Evolutionary conservation across 2,888 invertebrate species (phyloP), one percentile per base, ranked within the genome.

Genomic region (Chrysolina americana): DNA sequence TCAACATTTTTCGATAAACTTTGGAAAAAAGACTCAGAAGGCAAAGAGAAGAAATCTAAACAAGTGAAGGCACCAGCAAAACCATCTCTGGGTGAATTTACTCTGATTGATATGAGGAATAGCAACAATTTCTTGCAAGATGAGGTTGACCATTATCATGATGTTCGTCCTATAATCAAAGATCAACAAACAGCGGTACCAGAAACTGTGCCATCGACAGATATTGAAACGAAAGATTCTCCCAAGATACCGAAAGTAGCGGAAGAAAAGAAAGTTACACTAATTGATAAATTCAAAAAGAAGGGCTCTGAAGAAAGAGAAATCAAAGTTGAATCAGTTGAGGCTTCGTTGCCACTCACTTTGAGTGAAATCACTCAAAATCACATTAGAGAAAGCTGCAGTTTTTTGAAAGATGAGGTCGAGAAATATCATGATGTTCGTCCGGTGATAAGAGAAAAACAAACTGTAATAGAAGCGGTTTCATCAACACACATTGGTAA

Each of bases 271-370:
- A 50, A 50, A 64, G 53, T 5, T 78, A 81, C 59, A 75, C 82
- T 64, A 79, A 76, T 82, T 48, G 82, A 83, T 28, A 65, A 82
- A n/a, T 85, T 85, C 64, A 76, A 79, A 15, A 85, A 84, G 71
- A 85, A 85, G 71, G 50, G 81, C 68, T 79, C 81, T 47, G 76
- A 81, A 19, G 79, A 80, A 66, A 71, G 70, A 19, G 71, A 75
- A 11, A 48, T 19, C 41, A 48, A 70, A 47, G 19, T 21, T 15
- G 41, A 66, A 17, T 69, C 63, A 64, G 62, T 10, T 17, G 47
- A n/a, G 50, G 48, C 19, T 47, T 59, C 17, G n/a, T 13, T 44
- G 11, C 44, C 11, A 44, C 11, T 11, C 1, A 21, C n/a, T 11
- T 15, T 62, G 23, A 62, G 62, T 8, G 36, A 36, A 36, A 36